These are phyloP conservation scores for Sparidentex hasta DNA, from an alignment of 2,797 vertebrate species.

Conservation along the genomic window DNA sequence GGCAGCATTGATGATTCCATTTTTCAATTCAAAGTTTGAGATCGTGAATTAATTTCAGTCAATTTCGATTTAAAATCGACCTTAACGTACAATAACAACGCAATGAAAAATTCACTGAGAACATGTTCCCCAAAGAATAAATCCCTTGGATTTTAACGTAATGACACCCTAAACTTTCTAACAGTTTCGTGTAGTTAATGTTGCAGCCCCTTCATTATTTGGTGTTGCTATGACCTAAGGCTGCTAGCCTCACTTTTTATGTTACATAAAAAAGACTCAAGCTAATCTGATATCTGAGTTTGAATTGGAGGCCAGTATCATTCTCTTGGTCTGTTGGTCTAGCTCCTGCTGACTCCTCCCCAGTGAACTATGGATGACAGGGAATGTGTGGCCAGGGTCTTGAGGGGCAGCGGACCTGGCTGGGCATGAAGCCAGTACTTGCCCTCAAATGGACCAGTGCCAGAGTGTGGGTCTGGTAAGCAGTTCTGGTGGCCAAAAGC, in stretches of 20 bases:
- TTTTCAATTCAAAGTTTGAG: too few species aligned
- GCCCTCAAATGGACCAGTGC: not conserved
- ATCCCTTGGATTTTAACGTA: not conserved
- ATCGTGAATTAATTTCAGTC: too few species aligned
- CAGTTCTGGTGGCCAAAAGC: not conserved
- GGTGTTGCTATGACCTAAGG: not conserved
- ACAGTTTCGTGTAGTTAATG: too few species aligned
- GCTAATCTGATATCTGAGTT: not conserved
- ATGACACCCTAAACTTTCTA: not conserved
- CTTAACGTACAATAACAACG: too few species aligned
- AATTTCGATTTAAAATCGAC: too few species aligned
- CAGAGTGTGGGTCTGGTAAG: not conserved
- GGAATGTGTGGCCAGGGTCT: conserved; percentile 3
- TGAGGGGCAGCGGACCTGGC: not conserved
- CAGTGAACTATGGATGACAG: not conserved
- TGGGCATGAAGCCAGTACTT: conserved; percentile 6
- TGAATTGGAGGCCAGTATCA: not conserved
- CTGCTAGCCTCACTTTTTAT: not conserved
- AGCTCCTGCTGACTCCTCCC: not conserved
- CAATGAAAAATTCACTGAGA: not conserved
- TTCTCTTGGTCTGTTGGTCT: not conserved
- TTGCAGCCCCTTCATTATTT: not conserved
- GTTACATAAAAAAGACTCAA: not conserved
- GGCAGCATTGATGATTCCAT: too few species aligned
- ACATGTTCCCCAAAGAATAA: not conserved